Base-by-base conservation (phyloP, 2,797 vertebrate genomes). In the Leuciscus waleckii region DNA sequence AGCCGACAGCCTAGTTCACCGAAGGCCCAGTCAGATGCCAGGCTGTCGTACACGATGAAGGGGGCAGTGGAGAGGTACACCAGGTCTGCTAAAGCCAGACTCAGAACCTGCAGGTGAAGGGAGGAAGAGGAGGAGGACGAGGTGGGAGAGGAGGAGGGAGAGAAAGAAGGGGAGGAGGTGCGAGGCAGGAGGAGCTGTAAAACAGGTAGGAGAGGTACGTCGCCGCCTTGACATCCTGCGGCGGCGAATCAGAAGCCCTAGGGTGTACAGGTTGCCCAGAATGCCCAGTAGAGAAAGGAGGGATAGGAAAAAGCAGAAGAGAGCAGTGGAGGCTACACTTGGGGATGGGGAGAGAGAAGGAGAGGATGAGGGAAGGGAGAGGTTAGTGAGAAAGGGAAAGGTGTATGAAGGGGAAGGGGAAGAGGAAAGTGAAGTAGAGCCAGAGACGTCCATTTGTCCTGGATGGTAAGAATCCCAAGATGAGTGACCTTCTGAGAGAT, bases 51-150 rank as follows among this genome's bases (percentile, higher is more conserved):
- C 41, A 97, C 96, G 0, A 97, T 96, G 92, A 97, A 97, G 54
- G 96, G 96, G 19, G 95, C 94, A 0, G 96, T 97, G 87, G 95
- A 96, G 17, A 97, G 95, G 92, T 97, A 97, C 39, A 97, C 93
- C 61, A 97, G 93, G 83, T 97, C 97, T 0, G 96, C 96, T 49
- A 96, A 90, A 29, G 97, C 96, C 8, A 97, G 93, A 86, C 96
- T 97, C 89, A 97, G 90, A 80, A 97, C 94, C 93, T 97, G 96
- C 70, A 96, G 93, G 78, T 96, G 93, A 82, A 97, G 95, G n/a
- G 96, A 96, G 35, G 95, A 94, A 32, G 95, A 93, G 17, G 93
- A 92, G 21, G 92, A 91, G 65, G 95, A 93, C n/a, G 91, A 90
- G 3, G 95, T 94, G 11, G 92, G 88, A 51, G 90, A 96, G 65